Evolutionary conservation across 2,888 invertebrate genomes (phyloP).

Genomic region (Gari tellinella): DNA sequence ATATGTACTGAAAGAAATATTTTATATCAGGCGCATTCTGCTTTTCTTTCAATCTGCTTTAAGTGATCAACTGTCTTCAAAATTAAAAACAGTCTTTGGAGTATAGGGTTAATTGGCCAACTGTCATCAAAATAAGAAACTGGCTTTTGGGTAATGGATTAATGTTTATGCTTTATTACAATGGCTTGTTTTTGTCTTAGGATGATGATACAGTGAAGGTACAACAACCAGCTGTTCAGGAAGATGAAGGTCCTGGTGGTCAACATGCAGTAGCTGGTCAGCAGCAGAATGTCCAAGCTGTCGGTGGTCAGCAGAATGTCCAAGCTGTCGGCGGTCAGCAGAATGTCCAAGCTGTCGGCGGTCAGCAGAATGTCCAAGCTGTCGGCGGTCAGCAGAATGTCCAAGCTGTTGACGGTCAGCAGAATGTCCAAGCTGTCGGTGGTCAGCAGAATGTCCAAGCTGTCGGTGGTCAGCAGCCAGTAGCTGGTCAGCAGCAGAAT

Average conservation of each 20-base stretch:
- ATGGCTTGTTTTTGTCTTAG: background rate
- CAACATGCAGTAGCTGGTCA: background rate
- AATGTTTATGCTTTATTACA: too few species aligned
- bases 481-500: background rate
- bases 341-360: background rate
- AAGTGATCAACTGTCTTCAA: too few species aligned
- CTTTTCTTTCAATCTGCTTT: too few species aligned
- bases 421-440: background rate
- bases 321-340: background rate
- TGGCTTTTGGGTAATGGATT: too few species aligned
- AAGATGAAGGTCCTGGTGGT: background rate
- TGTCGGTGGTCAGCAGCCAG: too few species aligned
- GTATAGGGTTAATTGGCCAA: too few species aligned
- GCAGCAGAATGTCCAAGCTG: constrained; percentile 4
- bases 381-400: background rate
- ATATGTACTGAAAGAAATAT: too few species aligned
- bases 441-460: background rate
- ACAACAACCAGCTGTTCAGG: background rate
- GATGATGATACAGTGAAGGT: background rate
- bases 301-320: constrained; percentile 2
- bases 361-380: background rate
- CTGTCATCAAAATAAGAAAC: too few species aligned
- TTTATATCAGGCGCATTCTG: too few species aligned
- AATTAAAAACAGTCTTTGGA: too few species aligned
- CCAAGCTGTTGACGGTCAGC: background rate